phyloP scores from a whole-genome alignment of 2,113 vertebrate genomes.

The Reinhardtius hippoglossoides region DNA sequence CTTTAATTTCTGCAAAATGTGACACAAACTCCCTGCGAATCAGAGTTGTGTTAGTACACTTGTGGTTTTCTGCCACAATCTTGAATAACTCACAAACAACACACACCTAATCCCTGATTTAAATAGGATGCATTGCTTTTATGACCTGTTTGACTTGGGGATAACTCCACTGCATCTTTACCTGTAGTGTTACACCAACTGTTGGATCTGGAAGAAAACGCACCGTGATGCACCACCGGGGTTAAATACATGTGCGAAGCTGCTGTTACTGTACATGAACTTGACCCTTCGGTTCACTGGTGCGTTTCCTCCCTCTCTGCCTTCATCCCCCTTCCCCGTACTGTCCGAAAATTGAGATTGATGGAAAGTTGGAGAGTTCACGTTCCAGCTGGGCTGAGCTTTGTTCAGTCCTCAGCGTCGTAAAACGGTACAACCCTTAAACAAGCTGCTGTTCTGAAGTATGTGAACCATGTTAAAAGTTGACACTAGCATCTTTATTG shows the following conservation, averaged over 20 bases:
- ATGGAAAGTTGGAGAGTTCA: slow-evolving; percentile 35
- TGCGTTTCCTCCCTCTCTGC: slow-evolving; percentile 4
- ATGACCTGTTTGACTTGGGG: background rate
- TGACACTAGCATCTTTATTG: background rate
- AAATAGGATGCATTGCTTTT: background rate
- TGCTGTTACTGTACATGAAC: slow-evolving; percentile 28
- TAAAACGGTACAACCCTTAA: background rate
- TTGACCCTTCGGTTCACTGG: slow-evolving; percentile 13
- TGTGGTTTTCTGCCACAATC: background rate
- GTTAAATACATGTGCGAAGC: slow-evolving; percentile 5
- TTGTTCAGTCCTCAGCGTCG: background rate
- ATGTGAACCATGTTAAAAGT: background rate
- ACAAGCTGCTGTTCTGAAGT: background rate
- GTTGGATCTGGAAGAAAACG: background rate
- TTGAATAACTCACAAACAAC: background rate
- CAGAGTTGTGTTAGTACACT: background rate
- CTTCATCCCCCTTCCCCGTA: slow-evolving; percentile 14
- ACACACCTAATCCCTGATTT: background rate
- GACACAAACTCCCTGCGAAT: background rate
- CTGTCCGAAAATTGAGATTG: slow-evolving; percentile 16
- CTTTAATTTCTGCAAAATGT: slow-evolving; percentile 1
- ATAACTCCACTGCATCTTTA: background rate
- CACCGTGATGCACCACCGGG: slow-evolving; percentile 1
- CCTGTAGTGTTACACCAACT: background rate
- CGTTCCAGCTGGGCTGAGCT: background rate